A percentile compares a stretch with the other conserved stretches of the same genome.
These are phyloP conservation scores for Crypturellus tataupa DNA, from an alignment of 2,797 vertebrate species.

Conservation along the genomic window DNA sequence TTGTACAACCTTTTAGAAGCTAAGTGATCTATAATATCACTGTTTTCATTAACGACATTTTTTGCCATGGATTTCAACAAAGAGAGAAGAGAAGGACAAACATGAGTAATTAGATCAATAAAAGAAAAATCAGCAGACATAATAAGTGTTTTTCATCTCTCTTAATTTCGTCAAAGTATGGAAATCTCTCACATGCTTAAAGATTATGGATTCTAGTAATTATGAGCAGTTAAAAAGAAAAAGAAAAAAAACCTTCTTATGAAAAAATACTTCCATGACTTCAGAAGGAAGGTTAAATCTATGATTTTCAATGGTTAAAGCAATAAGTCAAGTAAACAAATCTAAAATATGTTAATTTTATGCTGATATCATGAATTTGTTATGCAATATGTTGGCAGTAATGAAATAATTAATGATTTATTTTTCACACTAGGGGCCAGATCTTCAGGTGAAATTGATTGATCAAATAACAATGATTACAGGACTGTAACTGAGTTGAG, in stretches of 20 bases:
- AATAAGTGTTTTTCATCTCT: conserved; percentile 7
- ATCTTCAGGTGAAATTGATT: background rate
- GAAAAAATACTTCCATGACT: background rate
- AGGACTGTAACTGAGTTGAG: background rate
- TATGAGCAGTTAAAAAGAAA: background rate
- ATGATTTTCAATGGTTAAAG: background rate
- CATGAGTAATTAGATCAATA: conserved; percentile 20
- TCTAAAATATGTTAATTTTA: conserved; percentile 1
- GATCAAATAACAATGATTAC: background rate
- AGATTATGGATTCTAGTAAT: background rate
- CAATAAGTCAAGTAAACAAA: background rate
- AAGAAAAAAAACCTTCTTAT: no score
- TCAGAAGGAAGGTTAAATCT: background rate
- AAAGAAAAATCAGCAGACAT: conserved; percentile 19
- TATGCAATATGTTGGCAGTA: background rate
- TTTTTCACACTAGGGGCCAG: background rate
- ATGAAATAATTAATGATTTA: background rate
- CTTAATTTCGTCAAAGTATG: conserved; percentile 24
- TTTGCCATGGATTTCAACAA: conserved; percentile 21
- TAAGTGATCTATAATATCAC: background rate
- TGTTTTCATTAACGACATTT: background rate
- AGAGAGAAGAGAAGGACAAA: background rate
- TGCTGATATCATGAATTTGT: background rate
- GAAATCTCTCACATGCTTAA: conserved; percentile 6
- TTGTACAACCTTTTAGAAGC: background rate